Evolutionary conservation across 2,888 invertebrate species (phyloP), one percentile per base, ranked within the genome.

Genomic region (Tanypteryx hageni): DNA sequence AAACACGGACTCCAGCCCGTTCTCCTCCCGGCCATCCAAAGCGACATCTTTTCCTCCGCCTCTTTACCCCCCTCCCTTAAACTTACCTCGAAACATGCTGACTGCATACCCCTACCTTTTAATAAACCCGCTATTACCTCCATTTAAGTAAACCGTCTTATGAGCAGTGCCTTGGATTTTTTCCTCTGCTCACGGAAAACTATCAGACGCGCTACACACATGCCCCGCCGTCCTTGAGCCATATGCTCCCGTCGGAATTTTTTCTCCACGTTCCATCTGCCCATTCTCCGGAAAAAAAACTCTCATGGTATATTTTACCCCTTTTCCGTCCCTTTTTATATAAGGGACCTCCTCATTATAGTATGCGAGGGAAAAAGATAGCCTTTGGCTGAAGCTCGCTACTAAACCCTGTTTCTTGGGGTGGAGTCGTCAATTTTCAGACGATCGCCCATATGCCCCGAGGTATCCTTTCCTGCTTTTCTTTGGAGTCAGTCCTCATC

Each of bases 311-410:
- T 83, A 56, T 86, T 86, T 86, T 61, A 61, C 61, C 44, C 18
- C 83, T 57, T 44, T 57, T 68, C 59, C 16, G n/a, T 44, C 64
- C 18, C 64, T 64, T 27, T 86, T 68, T 64, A 22, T 61, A 2
- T 44, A 89, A 64, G n/a, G 64, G 89, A 89, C 44, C 89, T 89
- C 31, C 89, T 89, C 89, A 89, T 89, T 89, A 89, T 89, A n/a
- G n/a, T n/a, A 89, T 44, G 31, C 56, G 10, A 9, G n/a, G 27
- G 44, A 22, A 64, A 58, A 89, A 56, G 44, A 89, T 89, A 89
- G 56, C 64, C 56, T 57, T 56, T 56, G 89, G 64, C 64, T 89
- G 9, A 61, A 61, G 86, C 61, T 22, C 18, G 16, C 27, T 86
- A 14, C 61, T 59, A 22, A n/a, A 76, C 76, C 27, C 31, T 64